Percentiles rank a stretch among this genome's conserved stretches.
These are phyloP conservation scores for Gymnarchus niloticus DNA, from an alignment of 2,113 vertebrate species.

Conservation along the genomic window DNA sequence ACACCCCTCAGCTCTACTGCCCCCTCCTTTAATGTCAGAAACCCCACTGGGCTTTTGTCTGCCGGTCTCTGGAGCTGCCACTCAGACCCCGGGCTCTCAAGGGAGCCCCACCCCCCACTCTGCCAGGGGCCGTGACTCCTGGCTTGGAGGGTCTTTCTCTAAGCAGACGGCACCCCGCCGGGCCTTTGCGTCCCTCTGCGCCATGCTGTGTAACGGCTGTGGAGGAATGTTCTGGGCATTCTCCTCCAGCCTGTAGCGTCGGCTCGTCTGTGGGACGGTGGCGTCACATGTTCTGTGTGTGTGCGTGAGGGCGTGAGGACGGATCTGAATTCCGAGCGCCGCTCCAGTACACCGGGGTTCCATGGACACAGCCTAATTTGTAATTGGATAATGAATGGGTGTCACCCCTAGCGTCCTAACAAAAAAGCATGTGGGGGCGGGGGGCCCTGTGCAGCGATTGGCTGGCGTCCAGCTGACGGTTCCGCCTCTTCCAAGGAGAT, in stretches of 20 bases:
- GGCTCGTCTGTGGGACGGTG: neutral
- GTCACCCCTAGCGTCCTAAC: constrained; percentile 36
- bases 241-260: neutral
- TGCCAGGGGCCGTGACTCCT: constrained; percentile 30
- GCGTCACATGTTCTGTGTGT: constrained; percentile 11
- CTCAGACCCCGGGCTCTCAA: constrained; percentile 26
- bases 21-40: constrained; percentile 42
- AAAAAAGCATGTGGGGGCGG: constrained; percentile 26
- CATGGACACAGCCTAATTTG: constrained; percentile 16
- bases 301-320: neutral
- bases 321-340: neutral
- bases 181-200: constrained; percentile 35
- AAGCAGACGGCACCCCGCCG: constrained; percentile 30
- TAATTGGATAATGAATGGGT: constrained; percentile 41
- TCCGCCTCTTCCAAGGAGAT: constrained; percentile 35
- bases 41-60: constrained; percentile 45
- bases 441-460: constrained; percentile 26
- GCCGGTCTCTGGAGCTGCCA: constrained; percentile 32
- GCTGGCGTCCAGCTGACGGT: constrained; percentile 32
- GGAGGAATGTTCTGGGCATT: constrained; percentile 31
- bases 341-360: neutral
- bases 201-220: constrained; percentile 36
- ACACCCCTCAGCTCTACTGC: neutral
- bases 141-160: constrained; percentile 23
- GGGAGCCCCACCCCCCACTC: constrained; percentile 31